These are phyloP conservation scores for Cremastinae sp. DNA, from an alignment of 2,888 invertebrate genomes.

Conservation along the genomic window DNA sequence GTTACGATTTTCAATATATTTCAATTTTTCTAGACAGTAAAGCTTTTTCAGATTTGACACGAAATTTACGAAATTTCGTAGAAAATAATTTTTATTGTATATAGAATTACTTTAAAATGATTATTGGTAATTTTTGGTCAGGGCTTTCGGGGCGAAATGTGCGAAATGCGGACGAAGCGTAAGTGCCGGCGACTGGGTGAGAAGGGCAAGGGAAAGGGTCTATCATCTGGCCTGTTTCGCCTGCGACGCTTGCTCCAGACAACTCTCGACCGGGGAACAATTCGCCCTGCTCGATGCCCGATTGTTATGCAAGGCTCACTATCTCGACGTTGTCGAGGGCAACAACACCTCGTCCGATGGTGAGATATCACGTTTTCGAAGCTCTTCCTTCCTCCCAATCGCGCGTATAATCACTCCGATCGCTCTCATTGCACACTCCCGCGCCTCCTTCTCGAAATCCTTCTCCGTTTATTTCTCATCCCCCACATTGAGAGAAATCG, in stretches of 20 bases:
- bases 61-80: too few relatives aligned
- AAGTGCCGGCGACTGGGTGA: constrained; percentile 96
- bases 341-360: constrained; percentile 94
- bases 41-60: too few relatives aligned
- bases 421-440: too few relatives aligned
- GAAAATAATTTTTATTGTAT: too few relatives aligned
- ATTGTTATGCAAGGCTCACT: constrained; percentile 97
- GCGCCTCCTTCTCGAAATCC: too few relatives aligned
- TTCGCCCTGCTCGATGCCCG: constrained; percentile 96
- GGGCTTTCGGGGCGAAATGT: constrained; percentile 97
- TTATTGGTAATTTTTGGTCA: constrained; percentile 77
- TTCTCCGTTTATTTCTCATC: too few relatives aligned
- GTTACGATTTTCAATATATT: too few relatives aligned
- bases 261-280: constrained; percentile 95
- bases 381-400: constrained; percentile 11
- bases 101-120: background rate
- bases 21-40: too few relatives aligned
- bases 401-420: background rate
- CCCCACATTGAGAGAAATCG: too few relatives aligned
- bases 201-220: constrained; percentile 94
- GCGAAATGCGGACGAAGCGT: constrained; percentile 96
- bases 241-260: constrained; percentile 95
- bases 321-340: constrained; percentile 92
- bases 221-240: constrained; percentile 99
- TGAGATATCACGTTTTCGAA: constrained; percentile 79